phyloP scores from a whole-genome alignment of 2,113 vertebrate species.

The Delphinus delphis region DNA sequence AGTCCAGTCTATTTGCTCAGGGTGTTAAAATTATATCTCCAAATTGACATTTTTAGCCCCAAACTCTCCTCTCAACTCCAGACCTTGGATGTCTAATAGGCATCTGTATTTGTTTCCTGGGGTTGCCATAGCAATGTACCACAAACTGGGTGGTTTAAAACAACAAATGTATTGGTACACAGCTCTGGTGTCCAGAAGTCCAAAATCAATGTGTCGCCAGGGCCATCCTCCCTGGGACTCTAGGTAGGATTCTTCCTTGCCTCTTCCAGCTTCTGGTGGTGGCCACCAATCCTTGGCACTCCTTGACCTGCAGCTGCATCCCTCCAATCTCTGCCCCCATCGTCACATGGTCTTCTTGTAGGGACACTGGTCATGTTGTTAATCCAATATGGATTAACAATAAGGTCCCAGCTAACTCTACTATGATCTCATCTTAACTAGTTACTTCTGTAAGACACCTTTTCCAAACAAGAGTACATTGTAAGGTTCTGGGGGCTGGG shows the following conservation, averaged over 20 bases:
- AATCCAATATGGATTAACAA: background rate
- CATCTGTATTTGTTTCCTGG: background rate
- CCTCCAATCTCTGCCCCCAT: rapidly evolving
- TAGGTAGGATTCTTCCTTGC: background rate
- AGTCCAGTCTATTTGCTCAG: background rate
- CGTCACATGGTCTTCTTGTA: background rate
- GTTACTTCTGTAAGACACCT: background rate
- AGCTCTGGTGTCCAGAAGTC: background rate
- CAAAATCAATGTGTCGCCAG: background rate
- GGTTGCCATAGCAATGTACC: background rate
- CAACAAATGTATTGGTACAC: background rate
- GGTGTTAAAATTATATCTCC: rapidly evolving
- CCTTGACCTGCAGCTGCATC: background rate
- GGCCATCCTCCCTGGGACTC: background rate
- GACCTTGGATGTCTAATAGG: background rate
- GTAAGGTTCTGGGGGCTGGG: background rate
- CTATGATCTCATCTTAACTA: background rate
- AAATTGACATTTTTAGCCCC: background rate
- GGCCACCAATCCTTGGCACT: rapidly evolving
- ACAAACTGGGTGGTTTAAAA: background rate
- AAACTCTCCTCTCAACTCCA: background rate
- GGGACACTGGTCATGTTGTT: background rate
- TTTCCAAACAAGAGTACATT: background rate
- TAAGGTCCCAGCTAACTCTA: background rate
- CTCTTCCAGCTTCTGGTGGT: background rate